Conservation (phyloP, 2,888 invertebrate genomes). For the Odontomyia ornata region DNA sequence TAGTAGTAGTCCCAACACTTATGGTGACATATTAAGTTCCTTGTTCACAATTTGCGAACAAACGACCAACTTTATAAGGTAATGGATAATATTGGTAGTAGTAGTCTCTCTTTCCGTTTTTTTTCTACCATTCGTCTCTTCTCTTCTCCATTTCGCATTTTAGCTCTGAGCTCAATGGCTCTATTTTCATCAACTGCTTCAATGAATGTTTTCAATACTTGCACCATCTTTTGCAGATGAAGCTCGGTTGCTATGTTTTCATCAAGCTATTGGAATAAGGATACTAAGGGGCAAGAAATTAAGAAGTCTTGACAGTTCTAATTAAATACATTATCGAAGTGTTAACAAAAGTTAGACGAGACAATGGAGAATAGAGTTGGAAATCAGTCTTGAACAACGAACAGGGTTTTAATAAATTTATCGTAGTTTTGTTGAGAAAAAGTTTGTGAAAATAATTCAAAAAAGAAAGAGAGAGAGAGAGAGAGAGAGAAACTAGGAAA, state of each 20-base stretch:
- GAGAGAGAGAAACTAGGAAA: too few relatives aligned
- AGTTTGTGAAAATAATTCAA: background rate
- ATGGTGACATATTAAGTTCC: constrained; percentile 38
- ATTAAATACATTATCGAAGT: constrained; percentile 31
- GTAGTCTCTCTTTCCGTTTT: background rate
- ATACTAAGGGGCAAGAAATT: background rate
- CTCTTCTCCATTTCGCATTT: background rate
- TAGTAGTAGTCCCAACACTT: background rate
- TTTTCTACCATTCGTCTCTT: background rate
- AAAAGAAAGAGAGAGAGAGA: too few relatives aligned
- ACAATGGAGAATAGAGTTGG: background rate
- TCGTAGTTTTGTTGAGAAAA: background rate
- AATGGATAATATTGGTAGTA: background rate
- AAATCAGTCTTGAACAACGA: background rate
- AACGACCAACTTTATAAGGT: constrained; percentile 39
- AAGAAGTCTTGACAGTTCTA: constrained; percentile 26
- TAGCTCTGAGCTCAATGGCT: background rate
- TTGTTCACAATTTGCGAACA: constrained; percentile 38
- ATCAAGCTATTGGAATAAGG: background rate
- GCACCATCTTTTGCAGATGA: background rate
- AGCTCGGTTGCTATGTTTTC: constrained; percentile 1
- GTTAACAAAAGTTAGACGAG: constrained; percentile 24
- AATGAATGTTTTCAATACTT: background rate
- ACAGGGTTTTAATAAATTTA: background rate
- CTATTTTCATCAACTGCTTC: background rate